Percentiles rank a stretch among this genome's conserved stretches.
Evolutionary conservation across 1,140 invertebrate genomes (phyloP).

Genomic region (Oreohelix idahoensis): DNA sequence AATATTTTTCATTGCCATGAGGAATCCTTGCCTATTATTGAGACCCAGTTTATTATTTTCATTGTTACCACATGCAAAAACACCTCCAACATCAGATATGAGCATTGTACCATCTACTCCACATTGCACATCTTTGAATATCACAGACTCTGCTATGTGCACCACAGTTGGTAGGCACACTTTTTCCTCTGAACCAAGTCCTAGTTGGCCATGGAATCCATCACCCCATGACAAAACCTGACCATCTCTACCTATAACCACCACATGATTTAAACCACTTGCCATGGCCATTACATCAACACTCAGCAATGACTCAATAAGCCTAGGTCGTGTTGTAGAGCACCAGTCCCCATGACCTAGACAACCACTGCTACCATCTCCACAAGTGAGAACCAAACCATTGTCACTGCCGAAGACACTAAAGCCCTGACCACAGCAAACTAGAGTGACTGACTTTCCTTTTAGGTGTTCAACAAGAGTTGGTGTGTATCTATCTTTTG

Average conservation of each 20-base stretch:
- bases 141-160: constrained; percentile 73
- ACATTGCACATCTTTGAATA: constrained; percentile 77
- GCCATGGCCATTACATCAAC: constrained; percentile 79
- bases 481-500: constrained; percentile 76
- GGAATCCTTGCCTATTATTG: constrained; percentile 75
- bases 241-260: constrained; percentile 78
- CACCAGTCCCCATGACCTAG: constrained; percentile 81
- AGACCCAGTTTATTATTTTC: constrained; percentile 82
- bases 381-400: constrained; percentile 82
- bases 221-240: constrained; percentile 82
- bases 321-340: constrained; percentile 77
- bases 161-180: constrained; percentile 75
- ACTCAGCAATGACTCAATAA: constrained; percentile 78
- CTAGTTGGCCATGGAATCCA: constrained; percentile 79
- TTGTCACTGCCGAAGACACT: constrained; percentile 81
- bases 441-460: constrained; percentile 77
- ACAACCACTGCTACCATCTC: constrained; percentile 79
- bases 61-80: constrained; percentile 82
- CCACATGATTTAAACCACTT: constrained; percentile 81
- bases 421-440: constrained; percentile 73
- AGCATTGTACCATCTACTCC: constrained; percentile 80
- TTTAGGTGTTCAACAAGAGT: constrained; percentile 77
- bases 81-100: constrained; percentile 78
- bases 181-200: constrained; percentile 78
- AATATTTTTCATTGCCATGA: constrained; percentile 73